These are phyloP conservation scores for Spinibarbus caldwelli DNA, from an alignment of 2,797 vertebrate genomes.

Conservation along the genomic window DNA sequence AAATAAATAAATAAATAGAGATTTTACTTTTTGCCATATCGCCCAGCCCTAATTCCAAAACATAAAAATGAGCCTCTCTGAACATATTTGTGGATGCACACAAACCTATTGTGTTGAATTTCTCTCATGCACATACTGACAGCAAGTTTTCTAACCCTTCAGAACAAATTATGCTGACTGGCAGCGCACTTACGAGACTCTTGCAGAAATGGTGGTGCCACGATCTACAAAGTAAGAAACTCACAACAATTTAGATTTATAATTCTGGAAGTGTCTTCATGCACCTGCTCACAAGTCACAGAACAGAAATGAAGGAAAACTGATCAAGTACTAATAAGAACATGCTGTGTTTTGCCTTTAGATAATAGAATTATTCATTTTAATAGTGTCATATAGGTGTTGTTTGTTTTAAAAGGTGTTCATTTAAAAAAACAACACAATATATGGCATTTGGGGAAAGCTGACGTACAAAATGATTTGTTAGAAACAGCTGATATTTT, in stretches of 20 bases:
- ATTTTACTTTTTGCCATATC: background rate
- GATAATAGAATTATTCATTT: background rate
- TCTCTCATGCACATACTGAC: background rate
- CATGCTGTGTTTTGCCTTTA: background rate
- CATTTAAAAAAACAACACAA: background rate
- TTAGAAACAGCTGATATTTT: background rate
- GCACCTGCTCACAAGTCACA: background rate
- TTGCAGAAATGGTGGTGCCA: constrained; percentile 97
- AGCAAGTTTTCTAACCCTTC: constrained; percentile 22
- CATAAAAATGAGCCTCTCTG: background rate
- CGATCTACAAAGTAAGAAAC: constrained; percentile 91
- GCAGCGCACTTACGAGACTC: constrained; percentile 94
- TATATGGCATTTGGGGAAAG: background rate
- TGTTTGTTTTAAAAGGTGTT: background rate
- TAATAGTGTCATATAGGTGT: background rate
- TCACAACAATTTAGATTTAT: background rate
- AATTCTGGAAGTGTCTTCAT: no score
- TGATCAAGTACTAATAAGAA: background rate
- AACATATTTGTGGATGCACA: background rate
- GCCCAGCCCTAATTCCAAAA: background rate
- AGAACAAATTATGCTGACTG: constrained; percentile 89
- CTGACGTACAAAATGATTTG: background rate
- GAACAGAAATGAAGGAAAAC: background rate
- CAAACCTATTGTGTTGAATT: background rate
- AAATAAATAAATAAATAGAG: no score